Evolutionary conservation across 2,888 invertebrate genomes (phyloP).

Genomic region (Xiphydria camelus): DNA sequence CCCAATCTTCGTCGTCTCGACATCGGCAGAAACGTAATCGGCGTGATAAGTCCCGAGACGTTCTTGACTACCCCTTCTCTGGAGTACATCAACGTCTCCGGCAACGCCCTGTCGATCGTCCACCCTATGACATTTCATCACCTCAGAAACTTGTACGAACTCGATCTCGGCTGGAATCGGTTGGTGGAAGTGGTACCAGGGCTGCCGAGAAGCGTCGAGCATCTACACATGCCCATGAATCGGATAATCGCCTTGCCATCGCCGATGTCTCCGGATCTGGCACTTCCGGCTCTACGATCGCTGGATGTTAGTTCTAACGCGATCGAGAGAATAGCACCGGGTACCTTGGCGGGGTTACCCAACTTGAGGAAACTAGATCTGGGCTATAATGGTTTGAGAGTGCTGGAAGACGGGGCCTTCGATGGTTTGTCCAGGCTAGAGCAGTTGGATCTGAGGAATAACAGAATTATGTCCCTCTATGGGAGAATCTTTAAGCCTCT

Average conservation of each 20-base stretch:
- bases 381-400: slow-evolving; percentile 72
- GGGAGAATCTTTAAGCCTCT: slow-evolving; percentile 69
- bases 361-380: slow-evolving; percentile 72
- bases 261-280: slow-evolving; percentile 67
- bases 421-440: slow-evolving; percentile 73
- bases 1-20: slow-evolving; percentile 78
- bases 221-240: slow-evolving; percentile 73
- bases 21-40: slow-evolving; percentile 74
- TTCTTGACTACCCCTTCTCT: slow-evolving; percentile 73
- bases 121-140: slow-evolving; percentile 79
- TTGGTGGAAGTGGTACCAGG: slow-evolving; percentile 78
- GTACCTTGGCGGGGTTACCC: slow-evolving; percentile 68
- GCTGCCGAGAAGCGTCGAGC: slow-evolving; percentile 75
- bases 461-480: slow-evolving; percentile 70
- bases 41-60: slow-evolving; percentile 71
- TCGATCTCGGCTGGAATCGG: slow-evolving; percentile 76
- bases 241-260: slow-evolving; percentile 70
- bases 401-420: slow-evolving; percentile 72
- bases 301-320: slow-evolving; percentile 77
- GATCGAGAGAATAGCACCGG: slow-evolving; percentile 70
- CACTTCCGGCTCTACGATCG: slow-evolving; percentile 73
- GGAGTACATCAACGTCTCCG: slow-evolving; percentile 79
- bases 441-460: slow-evolving; percentile 74
- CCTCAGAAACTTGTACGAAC: slow-evolving; percentile 74
- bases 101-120: slow-evolving; percentile 71